Evolutionary conservation across 2,888 invertebrate genomes (phyloP), one percentile per base, ranked within the genome.

Genomic region (Oligia fasciuncula): DNA sequence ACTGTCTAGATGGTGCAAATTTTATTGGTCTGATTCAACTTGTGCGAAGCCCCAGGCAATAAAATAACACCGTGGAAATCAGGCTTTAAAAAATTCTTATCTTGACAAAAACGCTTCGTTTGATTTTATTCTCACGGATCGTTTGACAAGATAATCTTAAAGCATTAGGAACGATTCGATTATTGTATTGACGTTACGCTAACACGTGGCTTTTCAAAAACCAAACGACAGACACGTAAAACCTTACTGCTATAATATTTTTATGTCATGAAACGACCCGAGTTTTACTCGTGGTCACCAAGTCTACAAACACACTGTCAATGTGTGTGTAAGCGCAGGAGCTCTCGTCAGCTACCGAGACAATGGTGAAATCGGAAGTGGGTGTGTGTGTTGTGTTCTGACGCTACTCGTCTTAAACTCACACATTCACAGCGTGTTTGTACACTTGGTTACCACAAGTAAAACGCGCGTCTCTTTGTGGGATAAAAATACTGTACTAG

Each of bases 111-210:
- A 63, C 43, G 43, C 60, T 46, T 65, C 57, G 13, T 69, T 69
- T 29, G 77, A 73, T 73, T 51, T 69, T 54, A 81, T 83, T 81
- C 81, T 60, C n/a, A 51, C 19, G 19, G 17, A 78, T 83, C n/a
- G 35, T 68, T 68, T 57, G 43, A 35, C 40, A 43, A 72, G 68
- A 78, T 65, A 11, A 35, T 35, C 19, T 69, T 43, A 54, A 67
- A 49, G 49, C 49, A 73, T 62, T 62, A 74, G 19, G n/a, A 65
- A 17, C 29, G 60, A 60, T 67, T 79, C 9, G n/a, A 49, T 73
- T 2, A 68, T 49, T 73, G 23, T 17, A 63, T 13, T 49, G 23
- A n/a, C 11, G 29, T 29, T 51, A 43, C 49, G 29, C 23, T 63
- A 5, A 49, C 49, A 79, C 69, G n/a, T n/a, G 78, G 14, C 23